Evolutionary conservation across 2,888 invertebrate species (phyloP).

Genomic region (Cristatella mucedo): DNA sequence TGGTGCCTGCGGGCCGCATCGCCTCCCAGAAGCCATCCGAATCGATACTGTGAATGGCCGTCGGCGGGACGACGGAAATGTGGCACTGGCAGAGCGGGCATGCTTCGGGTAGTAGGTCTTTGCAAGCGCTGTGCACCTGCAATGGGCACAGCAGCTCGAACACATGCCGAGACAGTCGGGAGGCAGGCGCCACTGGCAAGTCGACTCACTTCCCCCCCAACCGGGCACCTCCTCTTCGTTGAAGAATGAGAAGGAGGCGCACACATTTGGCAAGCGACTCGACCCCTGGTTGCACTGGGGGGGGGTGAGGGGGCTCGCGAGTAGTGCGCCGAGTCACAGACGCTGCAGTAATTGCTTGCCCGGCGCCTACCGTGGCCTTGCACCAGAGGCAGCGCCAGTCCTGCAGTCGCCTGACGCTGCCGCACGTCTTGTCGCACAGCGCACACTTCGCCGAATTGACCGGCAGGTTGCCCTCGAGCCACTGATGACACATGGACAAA

Average conservation of each 20-base stretch:
- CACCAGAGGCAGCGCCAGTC: slow-evolving; percentile 97
- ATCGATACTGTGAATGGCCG: slow-evolving; percentile 68
- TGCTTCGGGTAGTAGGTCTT: slow-evolving; percentile 56
- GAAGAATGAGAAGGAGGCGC: too few species aligned
- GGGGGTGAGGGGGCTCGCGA: too few species aligned
- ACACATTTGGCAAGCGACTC: too few species aligned
- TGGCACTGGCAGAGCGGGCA: slow-evolving; percentile 76
- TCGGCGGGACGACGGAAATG: slow-evolving; percentile 84
- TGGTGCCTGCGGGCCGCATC: slow-evolving; percentile 50
- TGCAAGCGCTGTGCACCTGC: slow-evolving; percentile 70
- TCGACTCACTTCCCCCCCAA: too few species aligned
- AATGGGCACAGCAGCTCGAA: slow-evolving; percentile 6
- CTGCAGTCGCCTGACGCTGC: slow-evolving; percentile 79
- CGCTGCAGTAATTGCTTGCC: too few species aligned
- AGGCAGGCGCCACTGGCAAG: too few species aligned
- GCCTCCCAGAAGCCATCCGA: slow-evolving; percentile 81
- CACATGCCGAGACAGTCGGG: too few species aligned
- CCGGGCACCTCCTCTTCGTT: too few species aligned
- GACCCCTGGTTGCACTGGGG: too few species aligned
- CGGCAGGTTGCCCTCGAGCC: slow-evolving; percentile 91
- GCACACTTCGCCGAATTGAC: slow-evolving; percentile 82
- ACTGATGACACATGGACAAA: slow-evolving; percentile 79
- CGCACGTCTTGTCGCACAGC: slow-evolving; percentile 87
- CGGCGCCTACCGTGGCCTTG: slow-evolving; percentile 57
- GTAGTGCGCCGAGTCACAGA: too few species aligned